Evolutionary conservation across 2,888 invertebrate genomes (phyloP).

Genomic region (Diachrysia chrysitis): DNA sequence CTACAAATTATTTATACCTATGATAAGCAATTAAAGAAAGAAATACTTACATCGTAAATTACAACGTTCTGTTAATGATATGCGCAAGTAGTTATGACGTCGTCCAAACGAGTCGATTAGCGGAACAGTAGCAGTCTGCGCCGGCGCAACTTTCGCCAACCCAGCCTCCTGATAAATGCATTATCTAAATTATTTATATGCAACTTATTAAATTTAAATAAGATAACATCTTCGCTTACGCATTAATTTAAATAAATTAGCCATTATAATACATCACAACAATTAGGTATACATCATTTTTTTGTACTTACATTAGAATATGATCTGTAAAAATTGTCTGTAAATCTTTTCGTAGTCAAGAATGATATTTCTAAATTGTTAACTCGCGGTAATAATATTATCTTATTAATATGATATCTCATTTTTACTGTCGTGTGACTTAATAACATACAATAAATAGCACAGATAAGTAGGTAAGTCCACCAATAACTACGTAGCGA

Average conservation of each 20-base stretch:
- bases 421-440: slow-evolving; percentile 29
- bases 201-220: too few species aligned
- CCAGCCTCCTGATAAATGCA: slow-evolving; percentile 28
- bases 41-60: slow-evolving; percentile 96
- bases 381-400: slow-evolving; percentile 39
- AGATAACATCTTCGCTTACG: too few species aligned
- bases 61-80: slow-evolving; percentile 98
- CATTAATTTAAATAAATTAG: neutral
- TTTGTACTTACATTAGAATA: slow-evolving; percentile 42
- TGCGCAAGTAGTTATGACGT: slow-evolving; percentile 97
- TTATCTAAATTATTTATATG: neutral
- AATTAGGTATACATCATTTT: slow-evolving; percentile 5
- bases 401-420: slow-evolving; percentile 39
- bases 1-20: too few species aligned
- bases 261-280: neutral
- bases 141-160: slow-evolving; percentile 25
- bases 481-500: neutral
- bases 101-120: slow-evolving; percentile 96
- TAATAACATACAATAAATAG: neutral
- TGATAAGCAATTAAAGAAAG: neutral
- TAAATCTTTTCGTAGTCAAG: slow-evolving; percentile 15
- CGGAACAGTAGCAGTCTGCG: slow-evolving; percentile 62
- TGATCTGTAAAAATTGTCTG: slow-evolving; percentile 21
- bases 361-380: slow-evolving; percentile 33
- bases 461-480: neutral